These are phyloP conservation scores for Pseudochromis fuscus DNA, from an alignment of 2,797 vertebrate genomes.

Conservation along the genomic window DNA sequence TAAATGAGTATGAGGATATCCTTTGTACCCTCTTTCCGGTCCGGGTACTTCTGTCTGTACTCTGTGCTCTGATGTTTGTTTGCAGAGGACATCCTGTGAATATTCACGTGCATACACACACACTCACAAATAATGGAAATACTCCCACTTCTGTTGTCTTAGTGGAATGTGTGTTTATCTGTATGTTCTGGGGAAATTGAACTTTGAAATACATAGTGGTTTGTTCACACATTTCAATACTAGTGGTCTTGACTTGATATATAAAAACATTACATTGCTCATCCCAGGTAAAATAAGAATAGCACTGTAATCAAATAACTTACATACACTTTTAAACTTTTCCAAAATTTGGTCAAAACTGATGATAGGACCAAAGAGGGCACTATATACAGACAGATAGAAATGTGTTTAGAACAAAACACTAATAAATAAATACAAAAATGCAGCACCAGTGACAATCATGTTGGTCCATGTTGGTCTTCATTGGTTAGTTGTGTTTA, in stretches of 20 bases:
- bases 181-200: constrained; percentile 23
- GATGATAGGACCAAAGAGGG: neutral
- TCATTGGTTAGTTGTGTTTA: too few relatives aligned
- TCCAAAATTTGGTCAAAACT: neutral
- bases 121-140: constrained; percentile 42
- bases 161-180: constrained; percentile 10
- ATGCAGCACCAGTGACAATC: too few relatives aligned
- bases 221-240: constrained; percentile 5
- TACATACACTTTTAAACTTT: neutral
- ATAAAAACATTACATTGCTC: too few relatives aligned
- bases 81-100: constrained; percentile 74
- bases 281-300: too few relatives aligned
- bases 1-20: constrained; percentile 52
- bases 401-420: too few relatives aligned
- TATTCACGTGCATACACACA: constrained; percentile 22
- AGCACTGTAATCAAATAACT: neutral
- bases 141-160: constrained; percentile 28
- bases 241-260: neutral
- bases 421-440: too few relatives aligned
- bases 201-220: constrained; percentile 8
- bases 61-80: constrained; percentile 63
- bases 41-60: constrained; percentile 45
- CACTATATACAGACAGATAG: too few relatives aligned
- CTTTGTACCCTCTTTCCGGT: constrained; percentile 67
- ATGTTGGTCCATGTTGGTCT: too few relatives aligned